A percentile compares a stretch with the other conserved stretches of the same genome.
phyloP scores from a whole-genome alignment of 1,140 invertebrate species.

The Leptinotarsa lineolata region DNA sequence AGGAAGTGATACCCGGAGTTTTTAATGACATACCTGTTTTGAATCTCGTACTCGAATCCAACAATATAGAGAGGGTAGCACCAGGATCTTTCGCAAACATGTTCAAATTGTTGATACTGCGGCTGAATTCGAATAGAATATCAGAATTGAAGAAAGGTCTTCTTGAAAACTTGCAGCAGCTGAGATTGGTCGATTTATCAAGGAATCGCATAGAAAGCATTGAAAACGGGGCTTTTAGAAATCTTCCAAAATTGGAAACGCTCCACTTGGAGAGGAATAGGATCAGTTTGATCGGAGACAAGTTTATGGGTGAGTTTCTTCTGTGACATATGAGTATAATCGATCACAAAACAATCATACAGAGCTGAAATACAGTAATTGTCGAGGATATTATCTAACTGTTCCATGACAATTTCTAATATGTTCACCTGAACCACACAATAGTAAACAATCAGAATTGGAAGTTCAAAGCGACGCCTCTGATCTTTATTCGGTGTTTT shows the following conservation, averaged over 20 bases:
- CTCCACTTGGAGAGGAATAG: conserved; percentile 1
- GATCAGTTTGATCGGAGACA: neutral
- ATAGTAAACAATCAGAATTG: too few relatives aligned
- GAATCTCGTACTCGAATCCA: neutral
- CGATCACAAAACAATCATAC: too few relatives aligned
- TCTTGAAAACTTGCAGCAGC: neutral
- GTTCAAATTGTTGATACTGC: neutral
- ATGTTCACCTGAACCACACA: too few relatives aligned
- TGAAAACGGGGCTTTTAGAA: neutral
- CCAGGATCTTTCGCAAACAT: conserved; percentile 7
- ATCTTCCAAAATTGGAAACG: conserved; percentile 5
- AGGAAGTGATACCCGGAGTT: neutral
- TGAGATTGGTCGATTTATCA: neutral
- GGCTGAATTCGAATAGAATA: neutral
- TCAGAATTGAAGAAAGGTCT: neutral
- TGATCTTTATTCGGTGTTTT: too few relatives aligned
- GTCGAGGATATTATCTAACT: too few relatives aligned
- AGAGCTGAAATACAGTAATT: too few relatives aligned
- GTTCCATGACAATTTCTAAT: too few relatives aligned
- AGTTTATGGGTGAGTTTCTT: neutral
- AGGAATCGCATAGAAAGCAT: neutral
- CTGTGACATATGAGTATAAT: too few relatives aligned
- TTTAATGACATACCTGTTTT: conserved; percentile 3
- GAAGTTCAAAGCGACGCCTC: too few relatives aligned
- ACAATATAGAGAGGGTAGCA: neutral